Base-by-base conservation (phyloP, 2,113 vertebrate species). In the Ailuropoda melanoleuca region DNA sequence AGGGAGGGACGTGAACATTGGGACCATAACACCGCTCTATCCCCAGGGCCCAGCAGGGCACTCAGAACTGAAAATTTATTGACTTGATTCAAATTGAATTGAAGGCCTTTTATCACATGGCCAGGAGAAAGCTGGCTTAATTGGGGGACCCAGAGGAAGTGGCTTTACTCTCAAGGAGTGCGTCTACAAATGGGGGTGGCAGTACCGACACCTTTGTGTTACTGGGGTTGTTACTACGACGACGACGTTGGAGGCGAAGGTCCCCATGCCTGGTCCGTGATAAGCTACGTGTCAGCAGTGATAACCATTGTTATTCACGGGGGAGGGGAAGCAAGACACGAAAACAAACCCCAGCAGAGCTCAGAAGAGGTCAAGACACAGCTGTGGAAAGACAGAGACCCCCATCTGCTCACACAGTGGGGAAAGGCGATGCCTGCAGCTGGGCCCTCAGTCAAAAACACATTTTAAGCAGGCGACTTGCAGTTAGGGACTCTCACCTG, bases 401-500 rank as follows among this genome's bases (percentile, higher is more conserved):
- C 43, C 1, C 14, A 31, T 37, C 70, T 43, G 1, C 74, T 90
- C 72, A 29, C 34, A 2, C 24, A n/a, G 21, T n/a, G 26, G 13
- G 7, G 26, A 74, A 46, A 29, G 1, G 29, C 18, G 15, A 50
- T 8, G 8, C 64, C 37, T 31, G 58, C 21, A 18, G 23, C 14
- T 26, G n/a, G 19, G 12, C 48, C 64, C 18, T 24, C 34, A n/a
- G 23, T 43, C 10, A 39, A 23, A 50, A 70, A 43, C 56, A 1
- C 4, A 23, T 74, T 58, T 50, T 74, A 84, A 31, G 34, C 9
- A 60, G 31, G 58, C 9, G 0, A 4, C 14, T 29, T 11, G 26
- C n/a, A 29, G 15, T 21, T 11, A 10, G 1, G 55, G n/a, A 88
- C 21, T 37, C 48, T 78, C 21, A n/a, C 3, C 0, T 0, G 4